Evolutionary conservation across 2,888 invertebrate species (phyloP), one percentile per base, ranked within the genome.

Genomic region (Deroplatys truncata): DNA sequence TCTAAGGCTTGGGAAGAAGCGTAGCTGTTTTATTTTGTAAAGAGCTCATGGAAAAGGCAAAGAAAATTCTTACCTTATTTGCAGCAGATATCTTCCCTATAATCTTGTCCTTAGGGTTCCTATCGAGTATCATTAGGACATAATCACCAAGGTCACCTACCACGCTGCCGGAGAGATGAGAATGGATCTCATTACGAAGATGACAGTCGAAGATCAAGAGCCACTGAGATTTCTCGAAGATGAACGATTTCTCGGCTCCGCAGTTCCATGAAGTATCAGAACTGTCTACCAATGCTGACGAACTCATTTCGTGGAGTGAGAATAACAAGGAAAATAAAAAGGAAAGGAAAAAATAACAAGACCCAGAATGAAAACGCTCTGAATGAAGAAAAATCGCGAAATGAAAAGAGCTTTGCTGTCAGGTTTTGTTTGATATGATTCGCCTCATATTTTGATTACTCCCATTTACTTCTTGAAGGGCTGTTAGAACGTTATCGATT

Each of bases 131-230:
- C 85, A 56, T 85, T 43, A 49, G 25, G 49, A 49, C 13, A 49
- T 85, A 82, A 87, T 87, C 83, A 87, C 43, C 31, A 28, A 28
- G 87, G 87, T 87, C 87, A 87, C n/a, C 82, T 25, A 72, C 72
- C 86, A 86, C 28, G 25, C 28, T 28, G 25, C 83, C 82, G 16
- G n/a, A 83, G 56, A 88, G 49, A 88, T 84, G 88, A 88, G 88
- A 83, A 28, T 84, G 88, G 89, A 90, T 90, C 90, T 90, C 90
- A 90, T 90, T 90, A 90, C 20, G 43, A 84, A 88, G 88, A 88
- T 90, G 90, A 90, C 90, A 89, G 90, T 88, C 89, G 90, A 88
- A 89, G 89, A 90, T 90, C 90, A 86, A 84, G 86, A 89, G 25
- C 89, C 28, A 56, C 82, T 31, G 82, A 84, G 84, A n/a, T 31